Percentiles rank a stretch among this genome's conserved stretches.
phyloP scores from a whole-genome alignment of 2,888 invertebrate species.

The Strigamia crassipes region DNA sequence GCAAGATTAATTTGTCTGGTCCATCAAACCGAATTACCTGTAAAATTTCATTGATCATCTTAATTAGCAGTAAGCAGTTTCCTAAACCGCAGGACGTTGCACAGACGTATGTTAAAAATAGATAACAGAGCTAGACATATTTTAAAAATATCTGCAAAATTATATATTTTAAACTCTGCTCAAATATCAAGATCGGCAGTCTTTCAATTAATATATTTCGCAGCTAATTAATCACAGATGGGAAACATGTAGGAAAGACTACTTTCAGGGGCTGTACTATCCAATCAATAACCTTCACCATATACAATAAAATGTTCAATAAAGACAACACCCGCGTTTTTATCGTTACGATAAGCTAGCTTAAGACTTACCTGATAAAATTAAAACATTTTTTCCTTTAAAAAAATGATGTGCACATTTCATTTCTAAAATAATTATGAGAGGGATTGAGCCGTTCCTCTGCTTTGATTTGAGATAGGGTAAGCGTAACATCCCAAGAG shows the following conservation, averaged over 20 bases:
- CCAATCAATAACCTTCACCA: conserved; percentile 26
- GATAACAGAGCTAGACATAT: background rate
- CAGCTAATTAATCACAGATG: background rate
- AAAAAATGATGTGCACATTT: background rate
- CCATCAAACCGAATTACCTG: background rate
- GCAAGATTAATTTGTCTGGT: background rate
- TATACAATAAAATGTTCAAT: conserved; percentile 19
- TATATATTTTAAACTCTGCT: background rate
- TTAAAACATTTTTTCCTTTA: background rate
- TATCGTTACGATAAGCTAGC: background rate
- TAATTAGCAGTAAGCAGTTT: background rate
- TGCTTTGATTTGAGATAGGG: conserved; percentile 22
- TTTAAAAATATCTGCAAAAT: background rate
- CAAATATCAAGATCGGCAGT: background rate
- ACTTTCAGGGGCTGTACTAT: conserved; percentile 1
- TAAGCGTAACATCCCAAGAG: background rate
- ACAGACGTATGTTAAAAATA: background rate
- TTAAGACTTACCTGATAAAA: background rate
- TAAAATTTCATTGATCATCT: background rate
- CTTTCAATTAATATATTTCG: background rate
- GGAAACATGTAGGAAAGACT: conserved; percentile 6
- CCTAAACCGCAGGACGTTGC: background rate
- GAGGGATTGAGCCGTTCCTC: background rate
- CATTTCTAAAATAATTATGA: background rate
- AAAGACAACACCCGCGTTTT: background rate